A percentile compares a stretch with the other conserved stretches of the same genome.
These are phyloP conservation scores for Crotalus helleri DNA, from an alignment of 2,113 vertebrate genomes.

Conservation along the genomic window DNA sequence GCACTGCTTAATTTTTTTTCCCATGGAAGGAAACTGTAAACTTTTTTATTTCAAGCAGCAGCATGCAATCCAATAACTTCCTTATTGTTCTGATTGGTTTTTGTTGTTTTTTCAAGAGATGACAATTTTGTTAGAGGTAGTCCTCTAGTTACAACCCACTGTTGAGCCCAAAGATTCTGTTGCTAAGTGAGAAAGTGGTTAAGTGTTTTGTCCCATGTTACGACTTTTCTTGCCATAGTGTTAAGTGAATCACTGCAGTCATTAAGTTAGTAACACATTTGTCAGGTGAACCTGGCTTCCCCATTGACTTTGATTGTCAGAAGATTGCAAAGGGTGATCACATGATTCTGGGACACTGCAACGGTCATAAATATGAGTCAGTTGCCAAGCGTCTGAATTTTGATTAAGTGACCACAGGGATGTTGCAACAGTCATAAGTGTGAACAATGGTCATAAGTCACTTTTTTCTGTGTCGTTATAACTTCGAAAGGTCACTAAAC, in stretches of 20 bases:
- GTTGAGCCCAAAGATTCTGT: background rate
- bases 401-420: background rate
- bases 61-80: conserved; percentile 9
- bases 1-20: background rate
- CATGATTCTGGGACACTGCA: background rate
- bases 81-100: background rate
- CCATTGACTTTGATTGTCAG: background rate
- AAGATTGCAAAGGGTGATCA: background rate
- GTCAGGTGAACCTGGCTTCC: background rate
- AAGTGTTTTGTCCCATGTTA: background rate
- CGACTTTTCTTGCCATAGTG: background rate
- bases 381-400: background rate
- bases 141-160: background rate
- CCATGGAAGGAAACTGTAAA: background rate
- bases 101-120: conserved; percentile 7
- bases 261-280: background rate
- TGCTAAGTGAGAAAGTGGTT: background rate
- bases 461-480: background rate
- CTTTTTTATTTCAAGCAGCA: background rate
- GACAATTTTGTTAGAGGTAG: conserved; percentile 7
- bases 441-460: background rate
- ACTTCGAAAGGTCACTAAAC: background rate
- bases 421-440: background rate
- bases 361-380: background rate
- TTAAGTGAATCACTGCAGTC: background rate